Conservation (phyloP, 1,140 invertebrate genomes). For the Andricus grossulariae region DNA sequence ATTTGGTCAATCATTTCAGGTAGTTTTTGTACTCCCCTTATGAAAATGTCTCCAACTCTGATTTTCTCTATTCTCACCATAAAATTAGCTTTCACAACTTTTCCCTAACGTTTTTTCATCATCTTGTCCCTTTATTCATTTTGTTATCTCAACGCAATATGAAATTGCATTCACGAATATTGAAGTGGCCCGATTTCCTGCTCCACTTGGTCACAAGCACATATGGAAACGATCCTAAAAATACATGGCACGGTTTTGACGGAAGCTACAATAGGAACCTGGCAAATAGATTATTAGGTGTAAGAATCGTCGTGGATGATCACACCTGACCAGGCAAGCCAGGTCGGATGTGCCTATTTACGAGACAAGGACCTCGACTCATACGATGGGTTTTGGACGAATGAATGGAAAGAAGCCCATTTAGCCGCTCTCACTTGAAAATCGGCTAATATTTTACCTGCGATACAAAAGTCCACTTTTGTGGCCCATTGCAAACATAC, state of each 20-base stretch:
- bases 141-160: conserved; percentile 28
- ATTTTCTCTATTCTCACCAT: too few species aligned
- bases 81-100: neutral
- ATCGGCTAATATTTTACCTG: conserved; percentile 54
- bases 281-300: conserved; percentile 58
- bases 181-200: conserved; percentile 20
- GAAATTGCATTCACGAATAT: neutral
- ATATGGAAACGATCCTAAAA: conserved; percentile 46
- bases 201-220: neutral
- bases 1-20: too few species aligned
- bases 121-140: neutral
- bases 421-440: conserved; percentile 43
- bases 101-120: neutral
- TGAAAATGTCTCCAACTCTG: too few species aligned
- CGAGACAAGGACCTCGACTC: conserved; percentile 38
- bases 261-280: conserved; percentile 44
- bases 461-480: conserved; percentile 31
- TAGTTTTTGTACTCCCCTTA: too few species aligned
- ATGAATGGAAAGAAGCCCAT: conserved; percentile 44
- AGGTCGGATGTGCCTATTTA: conserved; percentile 42
- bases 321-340: conserved; percentile 6
- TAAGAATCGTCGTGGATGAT: conserved; percentile 40
- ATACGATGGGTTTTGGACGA: neutral
- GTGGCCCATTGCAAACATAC: too few species aligned
- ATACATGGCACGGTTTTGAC: conserved; percentile 47